A percentile compares a stretch with the other conserved stretches of the same genome.
These are phyloP conservation scores for Agriopis aurantiaria DNA, from an alignment of 2,888 invertebrate genomes.

Conservation along the genomic window DNA sequence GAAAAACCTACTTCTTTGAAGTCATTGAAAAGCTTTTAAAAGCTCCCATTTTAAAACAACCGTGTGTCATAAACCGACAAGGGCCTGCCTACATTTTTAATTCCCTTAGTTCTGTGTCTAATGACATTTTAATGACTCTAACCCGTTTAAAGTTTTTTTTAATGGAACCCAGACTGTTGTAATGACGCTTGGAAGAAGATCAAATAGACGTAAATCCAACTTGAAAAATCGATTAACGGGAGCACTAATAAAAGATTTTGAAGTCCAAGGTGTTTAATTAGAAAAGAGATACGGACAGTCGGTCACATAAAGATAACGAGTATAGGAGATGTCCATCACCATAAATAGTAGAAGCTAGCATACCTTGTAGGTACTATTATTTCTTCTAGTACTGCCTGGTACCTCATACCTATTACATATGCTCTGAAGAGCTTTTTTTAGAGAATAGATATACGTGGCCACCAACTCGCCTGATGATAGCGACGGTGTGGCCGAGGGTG, in stretches of 20 bases:
- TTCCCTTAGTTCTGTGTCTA: conserved; percentile 48
- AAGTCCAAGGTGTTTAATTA: conserved; percentile 18
- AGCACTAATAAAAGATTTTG: conserved; percentile 15
- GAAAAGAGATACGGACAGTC: background rate
- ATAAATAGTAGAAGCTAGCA: too few species aligned
- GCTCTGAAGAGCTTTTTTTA: too few species aligned
- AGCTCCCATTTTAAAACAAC: background rate
- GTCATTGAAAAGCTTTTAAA: background rate
- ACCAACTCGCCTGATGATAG: too few species aligned
- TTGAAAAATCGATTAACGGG: conserved; percentile 13
- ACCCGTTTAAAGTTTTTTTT: conserved; percentile 51
- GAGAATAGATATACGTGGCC: too few species aligned
- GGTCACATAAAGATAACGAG: background rate
- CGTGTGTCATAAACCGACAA: conserved; percentile 11
- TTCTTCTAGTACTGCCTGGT: too few species aligned
- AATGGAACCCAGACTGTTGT: conserved; percentile 42
- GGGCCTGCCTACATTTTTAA: conserved; percentile 26
- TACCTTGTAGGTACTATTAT: too few species aligned
- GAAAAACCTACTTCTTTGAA: too few species aligned
- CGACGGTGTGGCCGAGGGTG: too few species aligned
- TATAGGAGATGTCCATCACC: background rate
- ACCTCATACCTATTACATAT: too few species aligned
- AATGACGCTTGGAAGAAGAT: conserved; percentile 44
- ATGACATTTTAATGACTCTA: conserved; percentile 63
- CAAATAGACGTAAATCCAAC: conserved; percentile 50